Percentiles rank a stretch among this genome's conserved stretches.
Evolutionary conservation across 2,113 vertebrate genomes (phyloP).

Genomic region (Salminus brasiliensis): DNA sequence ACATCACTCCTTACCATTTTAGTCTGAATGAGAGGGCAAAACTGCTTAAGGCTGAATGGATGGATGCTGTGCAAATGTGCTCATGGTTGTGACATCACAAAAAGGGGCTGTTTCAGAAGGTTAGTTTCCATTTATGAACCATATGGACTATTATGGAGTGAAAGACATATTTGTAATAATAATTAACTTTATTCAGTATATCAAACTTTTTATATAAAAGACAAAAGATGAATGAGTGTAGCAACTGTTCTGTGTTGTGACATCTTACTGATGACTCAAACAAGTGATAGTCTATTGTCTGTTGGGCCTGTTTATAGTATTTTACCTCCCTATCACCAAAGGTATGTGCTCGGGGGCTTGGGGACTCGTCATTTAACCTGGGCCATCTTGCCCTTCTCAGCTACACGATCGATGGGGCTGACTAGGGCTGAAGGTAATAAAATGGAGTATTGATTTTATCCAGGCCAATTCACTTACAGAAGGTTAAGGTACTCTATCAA

Average conservation of each 20-base stretch:
- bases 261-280: slow-evolving; percentile 1
- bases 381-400: slow-evolving; percentile 4
- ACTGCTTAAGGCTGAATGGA: background rate
- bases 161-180: background rate
- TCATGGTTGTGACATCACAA: background rate
- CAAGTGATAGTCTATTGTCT: slow-evolving; percentile 18
- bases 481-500: slow-evolving; percentile 24
- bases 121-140: background rate
- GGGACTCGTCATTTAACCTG: slow-evolving; percentile 20
- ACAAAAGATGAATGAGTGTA: background rate
- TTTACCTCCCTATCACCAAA: slow-evolving; percentile 33
- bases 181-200: background rate
- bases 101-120: background rate
- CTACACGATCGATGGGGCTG: slow-evolving; percentile 34
- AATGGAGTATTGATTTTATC: slow-evolving; percentile 52
- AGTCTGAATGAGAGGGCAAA: background rate
- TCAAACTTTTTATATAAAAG: background rate
- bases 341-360: slow-evolving; percentile 11
- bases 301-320: slow-evolving; percentile 15
- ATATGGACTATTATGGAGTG: background rate
- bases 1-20: background rate
- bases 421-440: slow-evolving; percentile 38
- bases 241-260: background rate
- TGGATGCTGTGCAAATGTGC: background rate
- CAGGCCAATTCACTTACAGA: slow-evolving; percentile 42